Evolutionary conservation across 2,888 invertebrate species (phyloP).

Genomic region (Antitype chi): DNA sequence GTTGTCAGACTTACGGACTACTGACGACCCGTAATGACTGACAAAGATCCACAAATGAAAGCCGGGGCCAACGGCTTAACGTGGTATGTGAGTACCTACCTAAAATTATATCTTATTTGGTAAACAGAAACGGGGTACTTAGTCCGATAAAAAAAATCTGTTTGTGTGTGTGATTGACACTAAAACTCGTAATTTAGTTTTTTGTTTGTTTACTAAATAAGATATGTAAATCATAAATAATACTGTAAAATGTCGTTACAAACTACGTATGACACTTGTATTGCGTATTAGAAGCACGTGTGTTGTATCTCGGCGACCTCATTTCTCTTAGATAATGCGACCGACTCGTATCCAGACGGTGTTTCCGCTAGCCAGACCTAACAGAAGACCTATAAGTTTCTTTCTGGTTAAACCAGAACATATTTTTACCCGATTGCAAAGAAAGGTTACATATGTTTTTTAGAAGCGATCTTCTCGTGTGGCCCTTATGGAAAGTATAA

Average conservation of each 20-base stretch:
- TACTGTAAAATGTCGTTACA: slow-evolving; percentile 9
- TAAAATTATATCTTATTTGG: not conserved
- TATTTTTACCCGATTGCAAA: not conserved
- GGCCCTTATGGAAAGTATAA: not conserved
- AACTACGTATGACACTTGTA: slow-evolving; percentile 50
- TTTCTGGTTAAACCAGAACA: not conserved
- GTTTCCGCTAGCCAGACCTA: slow-evolving; percentile 32
- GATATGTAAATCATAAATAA: not conserved
- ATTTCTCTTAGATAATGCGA: slow-evolving; percentile 60
- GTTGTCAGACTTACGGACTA: too few relatives aligned
- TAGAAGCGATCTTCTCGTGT: not conserved
- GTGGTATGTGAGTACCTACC: not conserved
- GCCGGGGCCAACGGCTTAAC: too few relatives aligned
- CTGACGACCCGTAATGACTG: too few relatives aligned
- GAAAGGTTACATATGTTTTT: not conserved
- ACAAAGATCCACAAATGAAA: too few relatives aligned
- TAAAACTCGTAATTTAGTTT: not conserved
- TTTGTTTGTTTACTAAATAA: slow-evolving; percentile 17
- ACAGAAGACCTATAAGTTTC: slow-evolving; percentile 30
- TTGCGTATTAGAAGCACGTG: slow-evolving; percentile 63
- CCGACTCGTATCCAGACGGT: slow-evolving; percentile 49
- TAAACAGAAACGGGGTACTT: not conserved
- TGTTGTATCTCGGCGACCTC: slow-evolving; percentile 61
- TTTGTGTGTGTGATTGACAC: not conserved
- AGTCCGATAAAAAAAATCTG: not conserved